Percentiles rank a stretch among this genome's conserved stretches.
These are phyloP conservation scores for Xerus inauris DNA, from an alignment of 2,113 vertebrate species.

Conservation along the genomic window DNA sequence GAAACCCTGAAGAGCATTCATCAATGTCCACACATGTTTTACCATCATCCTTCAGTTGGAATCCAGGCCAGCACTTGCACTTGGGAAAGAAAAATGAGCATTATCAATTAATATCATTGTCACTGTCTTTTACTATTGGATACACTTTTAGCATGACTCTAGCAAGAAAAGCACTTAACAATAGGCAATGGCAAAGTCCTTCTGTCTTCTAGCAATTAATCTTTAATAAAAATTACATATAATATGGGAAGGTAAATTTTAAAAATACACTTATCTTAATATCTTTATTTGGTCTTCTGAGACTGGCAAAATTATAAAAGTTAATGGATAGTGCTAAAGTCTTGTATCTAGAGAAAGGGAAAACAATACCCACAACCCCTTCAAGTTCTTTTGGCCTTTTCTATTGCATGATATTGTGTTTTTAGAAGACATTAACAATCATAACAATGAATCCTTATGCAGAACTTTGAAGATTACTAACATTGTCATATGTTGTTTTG, in stretches of 20 bases:
- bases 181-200: not conserved
- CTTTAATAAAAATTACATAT: not conserved
- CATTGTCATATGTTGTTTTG: not conserved
- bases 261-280: not conserved
- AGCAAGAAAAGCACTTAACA: not conserved
- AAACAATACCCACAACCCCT: fast-evolving
- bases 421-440: not conserved
- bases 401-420: not conserved
- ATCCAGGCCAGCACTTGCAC: conserved; percentile 99
- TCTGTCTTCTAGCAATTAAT: not conserved
- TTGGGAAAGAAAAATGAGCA: conserved; percentile 80
- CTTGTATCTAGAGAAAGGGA: not conserved
- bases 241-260: not conserved
- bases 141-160: conserved; percentile 19
- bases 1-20: conserved; percentile 95
- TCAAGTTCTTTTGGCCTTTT: not conserved
- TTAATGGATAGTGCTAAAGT: not conserved
- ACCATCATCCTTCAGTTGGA: conserved; percentile 96
- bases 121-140: not conserved
- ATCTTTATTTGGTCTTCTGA: not conserved
- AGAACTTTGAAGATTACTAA: not conserved
- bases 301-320: not conserved
- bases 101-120: conserved; percentile 52
- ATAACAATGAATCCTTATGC: not conserved
- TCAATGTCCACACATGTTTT: conserved; percentile 97